These are phyloP conservation scores for Triops longicaudatus DNA, from an alignment of 1,140 invertebrate species.

Conservation along the genomic window DNA sequence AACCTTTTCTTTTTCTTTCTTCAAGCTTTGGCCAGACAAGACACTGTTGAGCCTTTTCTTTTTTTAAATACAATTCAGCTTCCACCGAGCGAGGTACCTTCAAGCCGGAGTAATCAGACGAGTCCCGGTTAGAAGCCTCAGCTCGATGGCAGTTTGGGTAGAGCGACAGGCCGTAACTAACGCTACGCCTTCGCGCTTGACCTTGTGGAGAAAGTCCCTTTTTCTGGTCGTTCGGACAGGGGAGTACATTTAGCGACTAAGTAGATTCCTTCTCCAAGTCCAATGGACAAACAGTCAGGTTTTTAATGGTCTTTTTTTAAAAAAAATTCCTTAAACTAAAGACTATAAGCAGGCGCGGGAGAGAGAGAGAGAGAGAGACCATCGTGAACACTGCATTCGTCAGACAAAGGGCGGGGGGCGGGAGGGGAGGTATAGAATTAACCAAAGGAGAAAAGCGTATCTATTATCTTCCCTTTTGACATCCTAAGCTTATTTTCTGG, in stretches of 20 bases:
- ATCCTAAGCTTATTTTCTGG: not conserved
- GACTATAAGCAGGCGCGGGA: slow-evolving; percentile 13
- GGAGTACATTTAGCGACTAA: not conserved
- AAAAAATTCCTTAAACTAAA: not conserved
- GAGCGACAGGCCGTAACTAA: no score
- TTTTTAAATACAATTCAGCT: not conserved
- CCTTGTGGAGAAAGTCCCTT: not conserved
- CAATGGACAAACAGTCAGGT: not conserved
- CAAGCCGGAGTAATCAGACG: not conserved
- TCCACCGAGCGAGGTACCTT: not conserved
- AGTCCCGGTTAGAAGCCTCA: not conserved
- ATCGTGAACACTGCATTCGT: slow-evolving; percentile 14
- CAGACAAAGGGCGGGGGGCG: not conserved
- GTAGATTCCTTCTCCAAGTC: no score
- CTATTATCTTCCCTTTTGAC: not conserved
- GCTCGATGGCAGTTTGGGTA: no score
- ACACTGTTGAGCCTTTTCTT: not conserved
- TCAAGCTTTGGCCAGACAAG: not conserved
- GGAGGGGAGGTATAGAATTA: not conserved
- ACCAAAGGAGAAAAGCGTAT: not conserved
- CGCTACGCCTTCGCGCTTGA: no score
- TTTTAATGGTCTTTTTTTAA: slow-evolving; percentile 22
- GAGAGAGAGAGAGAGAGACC: slow-evolving; percentile 27
- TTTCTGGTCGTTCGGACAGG: no score
- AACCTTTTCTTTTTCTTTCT: not conserved